Percentiles rank a stretch among this genome's conserved stretches.
phyloP scores from a whole-genome alignment of 2,888 invertebrate species.

The Pherbina coryleti region DNA sequence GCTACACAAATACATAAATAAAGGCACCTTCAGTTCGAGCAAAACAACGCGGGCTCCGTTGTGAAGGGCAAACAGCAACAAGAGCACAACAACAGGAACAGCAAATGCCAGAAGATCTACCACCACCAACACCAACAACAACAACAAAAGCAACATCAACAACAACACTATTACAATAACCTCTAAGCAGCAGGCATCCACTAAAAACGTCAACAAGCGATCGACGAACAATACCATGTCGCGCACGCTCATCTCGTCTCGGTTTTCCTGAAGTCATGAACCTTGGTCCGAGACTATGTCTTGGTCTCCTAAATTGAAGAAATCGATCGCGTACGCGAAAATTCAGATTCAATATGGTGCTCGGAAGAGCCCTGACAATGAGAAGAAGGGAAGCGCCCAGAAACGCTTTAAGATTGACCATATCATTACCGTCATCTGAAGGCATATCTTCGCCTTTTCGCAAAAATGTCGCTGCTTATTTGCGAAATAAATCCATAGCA shows the following conservation, averaged over 20 bases:
- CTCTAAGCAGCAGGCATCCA: slow-evolving; percentile 3
- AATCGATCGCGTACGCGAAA: slow-evolving; percentile 32
- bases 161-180: slow-evolving; percentile 21
- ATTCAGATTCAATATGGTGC: too few species aligned
- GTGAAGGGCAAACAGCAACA: slow-evolving; percentile 22
- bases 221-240: slow-evolving; percentile 33
- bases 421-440: slow-evolving; percentile 53
- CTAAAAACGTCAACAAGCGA: slow-evolving; percentile 36
- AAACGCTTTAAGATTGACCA: slow-evolving; percentile 49
- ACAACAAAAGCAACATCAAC: slow-evolving; percentile 23
- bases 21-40: slow-evolving; percentile 30
- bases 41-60: background rate
- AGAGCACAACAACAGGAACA: slow-evolving; percentile 30
- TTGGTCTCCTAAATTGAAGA: slow-evolving; percentile 18
- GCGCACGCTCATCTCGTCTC: slow-evolving; percentile 26
- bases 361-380: background rate
- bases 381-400: slow-evolving; percentile 8
- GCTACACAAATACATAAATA: slow-evolving; percentile 38
- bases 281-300: background rate
- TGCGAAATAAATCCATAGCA: slow-evolving; percentile 21
- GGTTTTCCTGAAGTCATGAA: slow-evolving; percentile 14
- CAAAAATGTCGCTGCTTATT: slow-evolving; percentile 37
- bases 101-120: slow-evolving; percentile 19
- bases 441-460: slow-evolving; percentile 47
- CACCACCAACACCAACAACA: slow-evolving; percentile 14